Conservation (phyloP, 2,888 invertebrate species). For the Ceraclea dissimilis region DNA sequence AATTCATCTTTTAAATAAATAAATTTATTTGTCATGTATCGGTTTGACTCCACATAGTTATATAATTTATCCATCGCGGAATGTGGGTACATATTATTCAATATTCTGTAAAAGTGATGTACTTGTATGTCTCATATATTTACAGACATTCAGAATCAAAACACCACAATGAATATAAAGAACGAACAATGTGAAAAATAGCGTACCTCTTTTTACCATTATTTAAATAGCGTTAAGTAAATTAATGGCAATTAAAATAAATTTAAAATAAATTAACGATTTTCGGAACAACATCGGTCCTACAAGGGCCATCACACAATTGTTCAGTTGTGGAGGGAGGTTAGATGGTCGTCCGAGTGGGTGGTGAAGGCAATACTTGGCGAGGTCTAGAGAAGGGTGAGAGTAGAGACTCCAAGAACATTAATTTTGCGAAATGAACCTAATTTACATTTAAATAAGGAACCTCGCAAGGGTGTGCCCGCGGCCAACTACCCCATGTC, state of each 20-base stretch:
- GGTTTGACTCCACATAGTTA: too few species aligned
- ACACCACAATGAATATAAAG: too few species aligned
- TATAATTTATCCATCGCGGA: too few species aligned
- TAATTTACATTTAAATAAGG: constrained; percentile 88
- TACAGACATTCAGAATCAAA: too few species aligned
- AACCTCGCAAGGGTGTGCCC: constrained; percentile 35
- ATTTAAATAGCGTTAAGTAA: not conserved
- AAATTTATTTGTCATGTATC: too few species aligned
- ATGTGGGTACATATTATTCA: too few species aligned
- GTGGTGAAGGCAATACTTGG: constrained; percentile 40
- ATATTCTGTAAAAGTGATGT: too few species aligned
- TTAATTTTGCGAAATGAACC: constrained; percentile 85
- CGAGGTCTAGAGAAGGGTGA: constrained; percentile 31
- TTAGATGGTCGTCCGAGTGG: constrained; percentile 36
- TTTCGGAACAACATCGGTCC: not conserved
- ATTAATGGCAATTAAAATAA: not conserved
- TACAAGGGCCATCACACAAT: constrained; percentile 19
- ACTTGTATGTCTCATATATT: too few species aligned
- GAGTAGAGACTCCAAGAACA: constrained; percentile 54
- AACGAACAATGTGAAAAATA: too few species aligned
- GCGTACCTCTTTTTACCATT: too few species aligned
- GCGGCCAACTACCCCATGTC: constrained; percentile 36
- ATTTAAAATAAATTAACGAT: constrained; percentile 1
- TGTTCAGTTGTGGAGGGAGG: constrained; percentile 29
- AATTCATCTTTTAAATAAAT: too few species aligned